Base-by-base conservation (phyloP, 2,888 invertebrate species). In the Ctena decussata region DNA sequence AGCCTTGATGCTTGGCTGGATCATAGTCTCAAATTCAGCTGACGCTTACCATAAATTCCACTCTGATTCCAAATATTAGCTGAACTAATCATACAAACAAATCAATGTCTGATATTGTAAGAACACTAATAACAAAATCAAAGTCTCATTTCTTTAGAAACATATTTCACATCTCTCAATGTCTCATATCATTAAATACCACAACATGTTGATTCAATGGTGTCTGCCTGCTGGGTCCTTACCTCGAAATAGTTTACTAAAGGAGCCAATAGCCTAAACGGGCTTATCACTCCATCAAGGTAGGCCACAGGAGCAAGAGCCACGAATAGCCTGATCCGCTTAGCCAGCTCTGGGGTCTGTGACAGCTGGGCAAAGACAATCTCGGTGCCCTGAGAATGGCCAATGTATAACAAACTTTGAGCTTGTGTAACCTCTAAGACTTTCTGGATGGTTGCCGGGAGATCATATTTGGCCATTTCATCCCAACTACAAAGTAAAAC, bases 381-480 rank as follows among this genome's bases (percentile, higher is more conserved):
- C 72, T 94, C 84, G 15, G 96, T 96, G 0, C 98, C 99, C 97
- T 99, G 98, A 0, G 98, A 98, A 96, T 98, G 98, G 0, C 98
- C 99, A 65, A 98, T 96, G 95, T 98, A 99, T 91, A 97, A 97
- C 0, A 98, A 93, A 70, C 97, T 96, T 0, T 96, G 89, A 39
- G 96, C 96, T 0, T 96, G 96, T 0, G 98, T 97, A 0, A 91
- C 91, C 1, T 96, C 95, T 57, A 97, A 95, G 18, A 97, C 96
- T 92, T 98, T 97, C 94, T 98, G 97, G 11, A 92, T 75, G 32
- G 97, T 97, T 0, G 98, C 98, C 21, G 99, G 98, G 75, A 99
- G 94, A 96, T 99, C 99, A 93, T 97, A 97, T 39, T 97, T 95
- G 0, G 97, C 98, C 96, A 98, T 98, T 96, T 99, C 98, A 92